phyloP scores from a whole-genome alignment of 2,888 invertebrate genomes.

The Xylota sylvarum region DNA sequence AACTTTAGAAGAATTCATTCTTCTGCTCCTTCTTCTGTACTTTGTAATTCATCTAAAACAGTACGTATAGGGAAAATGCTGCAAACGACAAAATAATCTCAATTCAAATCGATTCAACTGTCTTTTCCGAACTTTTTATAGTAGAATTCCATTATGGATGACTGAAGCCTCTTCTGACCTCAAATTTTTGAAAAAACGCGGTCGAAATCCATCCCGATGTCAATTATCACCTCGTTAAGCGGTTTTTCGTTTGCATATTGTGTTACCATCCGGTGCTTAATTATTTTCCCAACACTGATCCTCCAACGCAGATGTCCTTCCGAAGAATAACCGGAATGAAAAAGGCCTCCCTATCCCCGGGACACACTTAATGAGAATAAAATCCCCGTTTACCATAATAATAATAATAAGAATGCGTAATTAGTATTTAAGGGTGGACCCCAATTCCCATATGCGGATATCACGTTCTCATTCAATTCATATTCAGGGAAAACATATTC shows the following conservation, averaged over 20 bases:
- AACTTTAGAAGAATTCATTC: too few species aligned
- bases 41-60: too few species aligned
- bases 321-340: background rate
- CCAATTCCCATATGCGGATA: conserved; percentile 3
- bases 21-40: too few species aligned
- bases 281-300: conserved; percentile 16
- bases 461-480: background rate
- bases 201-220: background rate
- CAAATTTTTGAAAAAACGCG: background rate
- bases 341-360: background rate
- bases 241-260: background rate
- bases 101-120: too few species aligned
- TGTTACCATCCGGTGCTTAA: conserved; percentile 1
- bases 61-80: too few species aligned
- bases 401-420: conserved; percentile 6
- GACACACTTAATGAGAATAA: conserved; percentile 13
- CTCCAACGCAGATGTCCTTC: background rate
- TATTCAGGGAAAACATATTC: background rate
- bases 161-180: too few species aligned
- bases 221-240: background rate
- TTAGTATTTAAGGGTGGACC: conserved; percentile 18
- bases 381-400: conserved; percentile 5
- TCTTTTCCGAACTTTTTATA: too few species aligned
- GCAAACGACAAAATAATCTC: too few species aligned
- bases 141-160: too few species aligned